Base-by-base conservation (phyloP, 2,888 invertebrate species). In the Drosophila mimetica region DNA sequence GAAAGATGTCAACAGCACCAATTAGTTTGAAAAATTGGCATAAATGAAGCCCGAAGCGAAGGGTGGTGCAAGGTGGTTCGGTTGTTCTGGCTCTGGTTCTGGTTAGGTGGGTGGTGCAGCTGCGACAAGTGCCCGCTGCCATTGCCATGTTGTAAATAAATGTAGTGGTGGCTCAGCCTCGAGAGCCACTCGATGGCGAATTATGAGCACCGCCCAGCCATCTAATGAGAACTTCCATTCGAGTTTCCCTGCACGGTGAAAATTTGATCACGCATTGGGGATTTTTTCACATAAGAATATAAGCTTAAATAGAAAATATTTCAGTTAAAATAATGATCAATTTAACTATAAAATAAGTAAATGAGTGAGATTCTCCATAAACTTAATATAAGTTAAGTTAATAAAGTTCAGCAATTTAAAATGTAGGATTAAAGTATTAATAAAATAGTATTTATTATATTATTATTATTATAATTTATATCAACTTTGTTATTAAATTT, bases 1-100 rank as follows among this genome's bases (percentile, higher is more conserved):
- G 74, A 85, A 90, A 89, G 89, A 89, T 90, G 90, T 90, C 90
- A 90, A 90, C 90, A 90, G 90, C 89, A 81, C 90, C 90, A 90
- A 90, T 90, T 90, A 90, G 89, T 90, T 90, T 89, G 84, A 88
- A 89, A 86, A 84, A 90, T 86, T 88, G 82, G 85, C 83, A 89
- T 82, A 89, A 90, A 87, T 83, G 88, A 86, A 86, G 77, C 86
- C 86, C 76, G 65, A 79, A 77, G 67, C 53, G 53, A 53, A 48
- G 41, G 59, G 50, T 22, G 16, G 60, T 25, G 59, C 32, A n/a
- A 39, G 47, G n/a, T 9, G 60, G n/a, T n/a, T n/a, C n/a, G 14
- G 25, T 22, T 25, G 60, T 14, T 8, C 16, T 8, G 37, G 34
- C 2, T 3, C 1, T 9, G 30, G 30, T 2, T 32, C 8, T 28